Percentiles rank a stretch among this genome's conserved stretches.
phyloP scores from a whole-genome alignment of 2,797 vertebrate species.

The Borostomias antarcticus region DNA sequence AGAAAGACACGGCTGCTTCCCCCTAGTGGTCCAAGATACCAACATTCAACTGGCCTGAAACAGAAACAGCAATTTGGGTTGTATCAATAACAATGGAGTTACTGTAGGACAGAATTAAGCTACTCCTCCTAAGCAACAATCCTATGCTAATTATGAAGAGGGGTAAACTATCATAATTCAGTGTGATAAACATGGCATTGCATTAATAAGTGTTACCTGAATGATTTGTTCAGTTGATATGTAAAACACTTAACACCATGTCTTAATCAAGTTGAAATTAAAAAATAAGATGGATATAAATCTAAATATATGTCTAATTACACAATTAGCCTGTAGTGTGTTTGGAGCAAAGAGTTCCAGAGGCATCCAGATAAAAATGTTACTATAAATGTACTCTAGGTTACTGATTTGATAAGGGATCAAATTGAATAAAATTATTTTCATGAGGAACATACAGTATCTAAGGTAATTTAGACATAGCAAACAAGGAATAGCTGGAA shows the following conservation, averaged over 20 bases:
- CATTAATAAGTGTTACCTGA: neutral
- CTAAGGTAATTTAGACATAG: conserved; percentile 70
- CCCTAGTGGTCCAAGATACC: conserved; percentile 62
- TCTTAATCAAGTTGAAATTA: conserved; percentile 63
- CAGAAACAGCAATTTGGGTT: neutral
- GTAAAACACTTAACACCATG: conserved; percentile 44
- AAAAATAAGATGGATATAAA: conserved; percentile 68
- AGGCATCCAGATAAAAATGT: conserved; percentile 72
- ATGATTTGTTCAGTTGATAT: conserved; percentile 53
- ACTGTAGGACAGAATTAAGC: conserved; percentile 18
- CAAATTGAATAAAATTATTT: conserved; percentile 74
- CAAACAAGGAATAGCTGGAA: conserved; percentile 50
- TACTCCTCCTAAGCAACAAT: conserved; percentile 43
- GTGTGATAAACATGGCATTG: neutral
- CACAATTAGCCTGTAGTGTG: conserved; percentile 75
- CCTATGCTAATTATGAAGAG: conserved; percentile 46
- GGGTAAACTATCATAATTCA: neutral
- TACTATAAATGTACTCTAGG: conserved; percentile 78
- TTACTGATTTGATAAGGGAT: conserved; percentile 78
- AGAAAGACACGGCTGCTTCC: conserved; percentile 63
- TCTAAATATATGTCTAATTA: conserved; percentile 72
- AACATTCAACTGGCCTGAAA: neutral
- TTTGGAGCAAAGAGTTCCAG: conserved; percentile 78
- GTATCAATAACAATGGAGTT: conserved; percentile 3
- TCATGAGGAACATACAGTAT: conserved; percentile 73